A percentile compares a stretch with the other conserved stretches of the same genome.
Evolutionary conservation across 1,140 invertebrate species (phyloP).

Genomic region (Solen grandis): DNA sequence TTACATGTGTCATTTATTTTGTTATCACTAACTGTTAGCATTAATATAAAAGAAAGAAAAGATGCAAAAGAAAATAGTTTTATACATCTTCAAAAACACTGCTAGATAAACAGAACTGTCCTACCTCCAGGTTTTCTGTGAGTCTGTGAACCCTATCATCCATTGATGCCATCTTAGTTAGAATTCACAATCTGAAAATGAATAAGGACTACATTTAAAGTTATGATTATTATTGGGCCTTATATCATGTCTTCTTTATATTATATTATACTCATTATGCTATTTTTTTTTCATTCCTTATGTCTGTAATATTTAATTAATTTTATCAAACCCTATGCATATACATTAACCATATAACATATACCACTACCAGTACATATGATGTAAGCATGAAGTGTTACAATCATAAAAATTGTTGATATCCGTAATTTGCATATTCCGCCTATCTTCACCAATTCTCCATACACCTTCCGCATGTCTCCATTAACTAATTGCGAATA

Average conservation of each 20-base stretch:
- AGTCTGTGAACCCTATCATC: slow-evolving; percentile 65
- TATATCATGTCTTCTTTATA: not conserved
- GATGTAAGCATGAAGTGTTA: no score
- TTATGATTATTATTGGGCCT: not conserved
- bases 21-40: not conserved
- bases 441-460: no score
- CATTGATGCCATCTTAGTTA: not conserved
- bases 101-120: not conserved
- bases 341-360: not conserved
- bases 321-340: not conserved
- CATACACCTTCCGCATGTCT: no score
- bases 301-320: not conserved
- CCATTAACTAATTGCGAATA: no score
- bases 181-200: not conserved
- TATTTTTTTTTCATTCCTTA: no score
- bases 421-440: no score
- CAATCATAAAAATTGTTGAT: no score
- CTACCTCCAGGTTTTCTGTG: slow-evolving; percentile 64
- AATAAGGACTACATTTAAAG: not conserved
- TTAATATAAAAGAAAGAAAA: not conserved
- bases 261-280: not conserved
- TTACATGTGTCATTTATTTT: not conserved
- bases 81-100: no score
- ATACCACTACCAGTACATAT: no score
- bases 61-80: not conserved